Evolutionary conservation across 2,888 invertebrate genomes (phyloP).

Genomic region (Lasioglossum zephyrum): DNA sequence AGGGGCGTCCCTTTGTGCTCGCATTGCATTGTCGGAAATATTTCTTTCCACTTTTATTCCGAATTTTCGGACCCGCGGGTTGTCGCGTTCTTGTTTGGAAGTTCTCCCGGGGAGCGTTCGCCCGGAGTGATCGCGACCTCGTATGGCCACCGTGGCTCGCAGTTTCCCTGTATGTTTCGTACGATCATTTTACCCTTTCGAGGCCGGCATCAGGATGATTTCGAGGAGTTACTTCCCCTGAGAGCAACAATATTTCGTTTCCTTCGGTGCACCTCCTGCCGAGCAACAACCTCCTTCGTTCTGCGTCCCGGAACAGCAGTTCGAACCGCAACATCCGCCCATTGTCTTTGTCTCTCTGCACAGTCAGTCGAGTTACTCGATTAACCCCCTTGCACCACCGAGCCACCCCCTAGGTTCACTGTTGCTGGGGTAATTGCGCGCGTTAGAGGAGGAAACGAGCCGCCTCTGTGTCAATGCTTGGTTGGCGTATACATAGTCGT

Average conservation of each 20-base stretch:
- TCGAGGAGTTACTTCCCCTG: constrained; percentile 53
- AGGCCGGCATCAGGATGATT: background rate
- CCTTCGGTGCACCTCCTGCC: constrained; percentile 29
- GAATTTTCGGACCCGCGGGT: background rate
- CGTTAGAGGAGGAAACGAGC: background rate
- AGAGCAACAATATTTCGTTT: constrained; percentile 58
- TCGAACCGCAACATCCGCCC: constrained; percentile 75
- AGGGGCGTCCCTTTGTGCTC: background rate
- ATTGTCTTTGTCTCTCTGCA: constrained; percentile 73
- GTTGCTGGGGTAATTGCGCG: background rate
- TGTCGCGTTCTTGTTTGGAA: background rate
- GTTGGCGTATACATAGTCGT: background rate
- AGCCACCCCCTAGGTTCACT: background rate
- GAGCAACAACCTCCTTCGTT: constrained; percentile 74
- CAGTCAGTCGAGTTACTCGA: constrained; percentile 66
- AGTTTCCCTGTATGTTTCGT: background rate
- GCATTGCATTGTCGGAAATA: background rate
- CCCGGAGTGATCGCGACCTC: constrained; percentile 17
- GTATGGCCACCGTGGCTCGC: constrained; percentile 64
- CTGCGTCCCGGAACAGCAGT: constrained; percentile 73
- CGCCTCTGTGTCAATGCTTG: background rate
- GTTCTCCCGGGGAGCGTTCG: background rate
- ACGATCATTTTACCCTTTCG: constrained; percentile 12
- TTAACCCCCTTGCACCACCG: constrained; percentile 48
- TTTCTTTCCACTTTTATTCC: background rate